Evolutionary conservation across 2,113 vertebrate genomes (phyloP), one percentile per base, ranked within the genome.

Genomic region (Ophiodon elongatus): DNA sequence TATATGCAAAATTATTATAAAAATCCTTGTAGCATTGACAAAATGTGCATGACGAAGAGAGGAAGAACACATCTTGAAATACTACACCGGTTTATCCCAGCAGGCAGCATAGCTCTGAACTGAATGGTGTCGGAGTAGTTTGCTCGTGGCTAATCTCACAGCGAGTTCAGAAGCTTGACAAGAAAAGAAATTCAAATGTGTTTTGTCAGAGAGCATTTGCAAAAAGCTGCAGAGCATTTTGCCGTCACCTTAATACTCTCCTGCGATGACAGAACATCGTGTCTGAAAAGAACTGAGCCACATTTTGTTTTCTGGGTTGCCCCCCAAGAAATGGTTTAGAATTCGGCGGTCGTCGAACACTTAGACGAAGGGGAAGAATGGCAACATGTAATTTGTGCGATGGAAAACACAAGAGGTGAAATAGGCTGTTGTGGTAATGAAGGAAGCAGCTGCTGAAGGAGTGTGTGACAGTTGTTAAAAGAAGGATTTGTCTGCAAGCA

Each of bases 41-140:
- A 70, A 64, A 71, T 52, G 54, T 52, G 37, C 60, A 45, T n/a
- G 41, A 50, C 7, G 45, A 70, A 69, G 23, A 19, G 0, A 62
- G 31, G 78, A 57, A 45, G 62, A 76, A 66, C 25, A 41, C 41
- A 21, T 81, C 60, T 67, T 80, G 60, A 45, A 57, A 76, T 14
- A 6, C n/a, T 35, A 25, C 59, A 66, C 33, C 41, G 9, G 52
- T 65, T 74, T 33, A 67, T 59, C 25, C 33, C 65, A 54, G 35
- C 25, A 71, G 56, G 41, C 73, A 15, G n/a, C 79, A 35, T 64
- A 15, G n/a, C 79, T 76, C n/a, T 84, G 66, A 64, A 85, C 52
- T 66, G 15, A 52, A 56, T 29, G 27, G 35, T 76, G 72, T 67
- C 56, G 76, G 45, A 57, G 37, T 31, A 17, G 57, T 81, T 71